phyloP scores from a whole-genome alignment of 2,113 vertebrate species.

The Tragelaphus imberbis region DNA sequence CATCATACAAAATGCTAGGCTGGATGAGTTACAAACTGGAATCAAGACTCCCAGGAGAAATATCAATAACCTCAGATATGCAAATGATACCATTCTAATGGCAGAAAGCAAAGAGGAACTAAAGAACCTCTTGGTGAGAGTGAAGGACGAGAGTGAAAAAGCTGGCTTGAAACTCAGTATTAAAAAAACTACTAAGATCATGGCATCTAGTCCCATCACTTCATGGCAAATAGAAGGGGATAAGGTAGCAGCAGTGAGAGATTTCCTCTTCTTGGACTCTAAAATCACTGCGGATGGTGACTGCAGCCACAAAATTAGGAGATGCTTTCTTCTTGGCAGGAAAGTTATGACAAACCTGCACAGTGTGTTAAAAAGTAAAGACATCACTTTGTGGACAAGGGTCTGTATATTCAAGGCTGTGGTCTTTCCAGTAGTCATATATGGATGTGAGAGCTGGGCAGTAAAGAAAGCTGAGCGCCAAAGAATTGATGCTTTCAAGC shows the following conservation, averaged over 20 bases:
- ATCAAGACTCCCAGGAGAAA: background rate
- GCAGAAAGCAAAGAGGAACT: background rate
- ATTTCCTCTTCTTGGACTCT: background rate
- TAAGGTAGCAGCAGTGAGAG: background rate
- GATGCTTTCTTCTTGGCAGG: background rate
- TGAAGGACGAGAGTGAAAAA: background rate
- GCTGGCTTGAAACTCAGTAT: background rate
- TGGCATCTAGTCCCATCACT: background rate
- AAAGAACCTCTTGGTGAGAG: background rate
- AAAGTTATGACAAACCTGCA: background rate
- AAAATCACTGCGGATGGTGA: background rate
- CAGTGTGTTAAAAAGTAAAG: background rate
- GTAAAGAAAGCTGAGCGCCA: accelerated
- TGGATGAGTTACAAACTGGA: background rate
- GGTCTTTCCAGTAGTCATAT: background rate
- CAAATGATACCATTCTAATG: background rate
- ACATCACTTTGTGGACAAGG: background rate
- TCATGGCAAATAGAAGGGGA: background rate
- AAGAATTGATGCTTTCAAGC: accelerated
- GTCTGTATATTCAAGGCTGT: background rate
- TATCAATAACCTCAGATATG: background rate
- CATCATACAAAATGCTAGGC: background rate
- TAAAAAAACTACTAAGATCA: background rate
- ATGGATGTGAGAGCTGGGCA: background rate
- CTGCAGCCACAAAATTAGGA: background rate